phyloP scores from a whole-genome alignment of 2,797 vertebrate genomes.

The Enteromius paludinosus region DNA sequence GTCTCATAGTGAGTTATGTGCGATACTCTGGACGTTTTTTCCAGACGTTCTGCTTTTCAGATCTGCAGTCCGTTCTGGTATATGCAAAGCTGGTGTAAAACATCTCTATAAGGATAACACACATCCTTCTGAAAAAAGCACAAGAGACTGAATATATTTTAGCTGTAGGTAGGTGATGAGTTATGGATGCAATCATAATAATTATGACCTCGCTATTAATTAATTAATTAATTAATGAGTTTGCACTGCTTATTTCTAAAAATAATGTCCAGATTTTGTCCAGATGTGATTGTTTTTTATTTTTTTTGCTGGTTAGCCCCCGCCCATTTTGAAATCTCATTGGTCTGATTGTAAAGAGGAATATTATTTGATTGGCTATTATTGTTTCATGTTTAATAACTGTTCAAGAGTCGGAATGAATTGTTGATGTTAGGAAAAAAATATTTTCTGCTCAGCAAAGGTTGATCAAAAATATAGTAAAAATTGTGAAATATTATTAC shows the following conservation, averaged over 20 bases:
- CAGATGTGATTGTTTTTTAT: background rate
- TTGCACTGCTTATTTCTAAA: background rate
- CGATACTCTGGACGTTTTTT: constrained; percentile 20
- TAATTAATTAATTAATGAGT: too few relatives aligned
- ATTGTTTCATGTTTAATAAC: background rate
- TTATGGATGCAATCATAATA: background rate
- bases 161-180: background rate
- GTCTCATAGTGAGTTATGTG: constrained; percentile 17
- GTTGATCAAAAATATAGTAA: background rate
- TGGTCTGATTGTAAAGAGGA: background rate
- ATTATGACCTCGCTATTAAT: background rate
- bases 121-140: background rate
- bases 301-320: background rate
- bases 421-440: background rate
- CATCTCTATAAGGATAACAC: constrained; percentile 2
- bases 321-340: background rate
- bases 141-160: background rate
- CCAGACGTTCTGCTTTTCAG: constrained; percentile 44
- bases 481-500: background rate
- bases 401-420: background rate
- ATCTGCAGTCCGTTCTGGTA: constrained; percentile 15
- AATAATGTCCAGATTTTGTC: background rate
- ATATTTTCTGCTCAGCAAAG: background rate
- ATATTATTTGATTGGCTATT: background rate
- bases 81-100: background rate